Evolutionary conservation across 1,140 invertebrate genomes (phyloP).

Genomic region (Anoplolepis gracilipes): DNA sequence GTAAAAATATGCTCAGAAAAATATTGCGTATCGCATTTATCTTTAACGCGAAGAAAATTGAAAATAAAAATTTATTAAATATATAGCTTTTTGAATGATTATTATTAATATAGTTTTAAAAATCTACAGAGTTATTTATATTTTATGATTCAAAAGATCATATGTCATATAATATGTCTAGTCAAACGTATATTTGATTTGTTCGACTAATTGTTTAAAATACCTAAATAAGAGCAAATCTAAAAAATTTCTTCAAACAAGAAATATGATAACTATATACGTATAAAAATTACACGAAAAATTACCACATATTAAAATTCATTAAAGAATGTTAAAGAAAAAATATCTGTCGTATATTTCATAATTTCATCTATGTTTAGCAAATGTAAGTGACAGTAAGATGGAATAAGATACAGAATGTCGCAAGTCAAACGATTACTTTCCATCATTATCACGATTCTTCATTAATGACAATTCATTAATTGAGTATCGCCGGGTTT

Average conservation of each 20-base stretch:
- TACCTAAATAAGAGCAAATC: neutral
- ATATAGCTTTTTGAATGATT: neutral
- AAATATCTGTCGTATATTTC: neutral
- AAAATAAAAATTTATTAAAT: no score
- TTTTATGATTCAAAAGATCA: neutral
- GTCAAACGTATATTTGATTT: neutral
- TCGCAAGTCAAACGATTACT: neutral
- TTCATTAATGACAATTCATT: no score
- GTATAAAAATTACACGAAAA: neutral
- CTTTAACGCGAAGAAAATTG: no score
- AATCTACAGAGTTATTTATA: neutral
- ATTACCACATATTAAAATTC: neutral
- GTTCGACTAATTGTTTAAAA: neutral
- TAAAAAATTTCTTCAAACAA: neutral
- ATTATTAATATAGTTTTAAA: neutral
- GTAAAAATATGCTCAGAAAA: no score
- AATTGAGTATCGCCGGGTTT: neutral
- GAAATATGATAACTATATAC: neutral
- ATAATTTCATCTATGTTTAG: neutral
- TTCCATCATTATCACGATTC: no score
- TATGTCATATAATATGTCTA: neutral
- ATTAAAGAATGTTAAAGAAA: neutral
- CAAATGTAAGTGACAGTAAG: neutral
- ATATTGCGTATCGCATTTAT: no score
- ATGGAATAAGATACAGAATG: neutral